A percentile compares a stretch with the other conserved stretches of the same genome.
These are phyloP conservation scores for Ptilorrhoa leucosticta DNA, from an alignment of 2,113 vertebrate genomes.

Conservation along the genomic window DNA sequence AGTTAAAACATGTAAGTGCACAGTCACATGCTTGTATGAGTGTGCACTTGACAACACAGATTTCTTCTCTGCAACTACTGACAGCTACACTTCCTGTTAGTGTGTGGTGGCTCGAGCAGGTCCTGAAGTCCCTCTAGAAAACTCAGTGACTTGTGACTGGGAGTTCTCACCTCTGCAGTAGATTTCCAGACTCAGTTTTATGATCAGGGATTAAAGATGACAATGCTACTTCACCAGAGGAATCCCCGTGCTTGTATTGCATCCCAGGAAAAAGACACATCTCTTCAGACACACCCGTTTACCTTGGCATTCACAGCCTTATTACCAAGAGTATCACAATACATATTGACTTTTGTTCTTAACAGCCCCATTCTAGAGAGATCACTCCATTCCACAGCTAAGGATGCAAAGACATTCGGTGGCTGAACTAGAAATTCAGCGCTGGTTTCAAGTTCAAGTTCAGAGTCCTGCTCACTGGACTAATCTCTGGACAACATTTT, in stretches of 20 bases:
- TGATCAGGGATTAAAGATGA: not conserved
- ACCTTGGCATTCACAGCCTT: not conserved
- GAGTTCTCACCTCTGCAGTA: not conserved
- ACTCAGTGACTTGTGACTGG: not conserved
- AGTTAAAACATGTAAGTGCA: not conserved
- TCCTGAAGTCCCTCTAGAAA: not conserved
- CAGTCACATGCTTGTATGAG: not conserved
- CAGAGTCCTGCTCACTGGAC: not conserved
- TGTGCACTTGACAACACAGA: not conserved
- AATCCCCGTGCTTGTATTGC: accelerated
- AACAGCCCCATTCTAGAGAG: not conserved
- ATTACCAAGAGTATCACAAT: not conserved
- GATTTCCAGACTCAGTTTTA: not conserved
- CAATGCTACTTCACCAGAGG: not conserved
- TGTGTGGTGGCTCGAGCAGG: not conserved
- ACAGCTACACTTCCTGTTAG: not conserved
- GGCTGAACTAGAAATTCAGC: not conserved
- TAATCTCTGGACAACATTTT: not conserved
- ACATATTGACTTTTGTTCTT: not conserved
- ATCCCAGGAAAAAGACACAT: not conserved
- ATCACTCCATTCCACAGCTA: not conserved
- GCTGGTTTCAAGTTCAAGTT: not conserved
- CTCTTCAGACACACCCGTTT: not conserved
- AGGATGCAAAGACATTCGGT: not conserved
- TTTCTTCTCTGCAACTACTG: not conserved